phyloP scores from a whole-genome alignment of 1,140 invertebrate species.

The Eupristina koningsbergeri region DNA sequence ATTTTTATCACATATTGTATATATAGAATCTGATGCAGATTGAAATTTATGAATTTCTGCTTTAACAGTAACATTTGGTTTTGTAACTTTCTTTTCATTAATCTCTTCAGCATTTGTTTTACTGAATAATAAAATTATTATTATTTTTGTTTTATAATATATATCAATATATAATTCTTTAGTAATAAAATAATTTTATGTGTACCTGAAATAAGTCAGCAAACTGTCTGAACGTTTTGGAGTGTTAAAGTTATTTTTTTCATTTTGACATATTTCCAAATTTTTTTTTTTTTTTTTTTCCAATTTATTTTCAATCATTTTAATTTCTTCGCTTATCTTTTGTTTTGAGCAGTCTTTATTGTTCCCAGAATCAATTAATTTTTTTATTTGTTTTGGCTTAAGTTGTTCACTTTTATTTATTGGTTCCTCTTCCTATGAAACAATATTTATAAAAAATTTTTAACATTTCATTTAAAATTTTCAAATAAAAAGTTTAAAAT shows the following conservation, averaged over 20 bases:
- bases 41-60: constrained; percentile 60
- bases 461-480: not conserved
- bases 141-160: constrained; percentile 17
- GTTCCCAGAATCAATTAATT: constrained; percentile 57
- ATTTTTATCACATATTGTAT: constrained; percentile 15
- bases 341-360: constrained; percentile 61
- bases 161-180: not conserved
- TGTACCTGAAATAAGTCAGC: constrained; percentile 68
- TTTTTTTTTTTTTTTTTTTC: constrained; percentile 58
- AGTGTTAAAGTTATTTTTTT: constrained; percentile 44
- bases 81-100: constrained; percentile 52
- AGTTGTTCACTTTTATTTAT: constrained; percentile 51
- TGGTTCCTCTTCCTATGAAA: not conserved
- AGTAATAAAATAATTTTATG: constrained; percentile 38
- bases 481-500: no score
- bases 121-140: constrained; percentile 50
- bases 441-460: not conserved
- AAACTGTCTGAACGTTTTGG: constrained; percentile 57
- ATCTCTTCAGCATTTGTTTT: constrained; percentile 57
- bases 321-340: constrained; percentile 57
- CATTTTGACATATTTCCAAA: constrained; percentile 23
- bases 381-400: constrained; percentile 55
- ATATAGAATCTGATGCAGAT: constrained; percentile 33
- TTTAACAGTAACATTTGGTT: constrained; percentile 60
- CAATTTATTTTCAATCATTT: constrained; percentile 59